These are phyloP conservation scores for Arctia plantaginis DNA, from an alignment of 2,888 invertebrate species.

Conservation along the genomic window DNA sequence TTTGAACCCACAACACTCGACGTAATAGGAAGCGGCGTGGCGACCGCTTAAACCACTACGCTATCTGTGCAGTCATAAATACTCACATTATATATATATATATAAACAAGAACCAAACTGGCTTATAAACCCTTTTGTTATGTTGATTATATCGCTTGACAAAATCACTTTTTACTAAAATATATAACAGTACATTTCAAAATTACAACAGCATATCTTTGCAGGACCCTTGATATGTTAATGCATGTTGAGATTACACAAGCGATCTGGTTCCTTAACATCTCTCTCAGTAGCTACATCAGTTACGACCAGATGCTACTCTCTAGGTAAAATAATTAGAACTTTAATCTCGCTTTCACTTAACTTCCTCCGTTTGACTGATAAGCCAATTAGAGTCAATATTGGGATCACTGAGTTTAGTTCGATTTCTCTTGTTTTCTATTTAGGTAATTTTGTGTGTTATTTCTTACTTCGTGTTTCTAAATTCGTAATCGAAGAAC, in stretches of 20 bases:
- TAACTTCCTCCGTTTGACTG: slow-evolving; percentile 29
- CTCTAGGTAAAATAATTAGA: slow-evolving; percentile 68
- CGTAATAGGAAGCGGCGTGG: no score
- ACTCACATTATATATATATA: no score
- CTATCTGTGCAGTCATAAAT: no score
- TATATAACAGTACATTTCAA: slow-evolving; percentile 11
- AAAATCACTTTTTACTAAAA: neutral
- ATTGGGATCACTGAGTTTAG: neutral
- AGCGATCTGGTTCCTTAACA: slow-evolving; percentile 64
- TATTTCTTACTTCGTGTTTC: neutral
- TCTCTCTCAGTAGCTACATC: slow-evolving; percentile 64
- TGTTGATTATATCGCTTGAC: neutral
- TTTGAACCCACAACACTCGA: no score
- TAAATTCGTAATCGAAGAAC: neutral
- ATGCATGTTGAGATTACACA: slow-evolving; percentile 44
- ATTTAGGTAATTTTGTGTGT: neutral
- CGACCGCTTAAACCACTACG: no score
- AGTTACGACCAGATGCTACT: slow-evolving; percentile 67
- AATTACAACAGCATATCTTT: slow-evolving; percentile 18
- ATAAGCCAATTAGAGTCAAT: neutral
- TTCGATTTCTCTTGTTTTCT: neutral
- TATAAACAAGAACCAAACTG: neutral
- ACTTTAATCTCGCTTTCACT: slow-evolving; percentile 42
- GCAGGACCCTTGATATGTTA: slow-evolving; percentile 32
- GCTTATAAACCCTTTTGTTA: neutral